phyloP scores from a whole-genome alignment of 1,140 invertebrate species.

The Lamellibrachia luymesi region DNA sequence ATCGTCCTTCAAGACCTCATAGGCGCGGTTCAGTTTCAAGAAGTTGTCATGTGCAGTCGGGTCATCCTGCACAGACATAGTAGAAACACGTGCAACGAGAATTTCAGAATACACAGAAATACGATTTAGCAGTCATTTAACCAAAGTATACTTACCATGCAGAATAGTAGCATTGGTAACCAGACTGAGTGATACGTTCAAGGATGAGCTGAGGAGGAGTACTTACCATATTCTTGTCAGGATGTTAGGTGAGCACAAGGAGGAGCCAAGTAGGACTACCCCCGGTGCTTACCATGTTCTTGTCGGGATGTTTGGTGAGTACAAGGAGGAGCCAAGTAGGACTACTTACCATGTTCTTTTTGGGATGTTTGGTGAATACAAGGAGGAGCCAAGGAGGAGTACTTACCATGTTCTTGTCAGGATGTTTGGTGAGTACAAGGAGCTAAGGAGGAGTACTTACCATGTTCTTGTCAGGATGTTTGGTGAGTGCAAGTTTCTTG shows the following conservation, averaged over 20 bases:
- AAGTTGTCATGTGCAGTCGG: constrained; percentile 74
- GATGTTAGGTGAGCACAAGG: constrained; percentile 75
- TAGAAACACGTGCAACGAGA: not conserved
- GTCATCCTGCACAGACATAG: constrained; percentile 62
- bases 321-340: constrained; percentile 58
- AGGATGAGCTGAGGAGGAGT: not conserved
- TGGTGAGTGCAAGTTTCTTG: constrained; percentile 75
- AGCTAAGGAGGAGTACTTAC: not conserved
- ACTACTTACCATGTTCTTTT: constrained; percentile 67
- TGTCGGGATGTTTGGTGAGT: constrained; percentile 79
- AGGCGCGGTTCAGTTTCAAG: constrained; percentile 74
- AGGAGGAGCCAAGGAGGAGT: too few relatives aligned
- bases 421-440: constrained; percentile 76
- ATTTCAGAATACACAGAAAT: not conserved
- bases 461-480: constrained; percentile 82
- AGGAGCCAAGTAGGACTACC: not conserved
- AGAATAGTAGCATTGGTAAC: too few relatives aligned
- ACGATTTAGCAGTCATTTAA: not conserved
- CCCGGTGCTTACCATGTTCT: constrained; percentile 66
- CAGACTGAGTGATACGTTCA: too few relatives aligned
- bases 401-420: constrained; percentile 71
- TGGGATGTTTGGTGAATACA: constrained; percentile 67
- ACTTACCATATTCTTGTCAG: constrained; percentile 72
- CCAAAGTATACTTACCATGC: too few relatives aligned
- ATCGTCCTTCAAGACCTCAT: constrained; percentile 82